phyloP scores from a whole-genome alignment of 2,113 vertebrate genomes.

The Equus quagga region DNA sequence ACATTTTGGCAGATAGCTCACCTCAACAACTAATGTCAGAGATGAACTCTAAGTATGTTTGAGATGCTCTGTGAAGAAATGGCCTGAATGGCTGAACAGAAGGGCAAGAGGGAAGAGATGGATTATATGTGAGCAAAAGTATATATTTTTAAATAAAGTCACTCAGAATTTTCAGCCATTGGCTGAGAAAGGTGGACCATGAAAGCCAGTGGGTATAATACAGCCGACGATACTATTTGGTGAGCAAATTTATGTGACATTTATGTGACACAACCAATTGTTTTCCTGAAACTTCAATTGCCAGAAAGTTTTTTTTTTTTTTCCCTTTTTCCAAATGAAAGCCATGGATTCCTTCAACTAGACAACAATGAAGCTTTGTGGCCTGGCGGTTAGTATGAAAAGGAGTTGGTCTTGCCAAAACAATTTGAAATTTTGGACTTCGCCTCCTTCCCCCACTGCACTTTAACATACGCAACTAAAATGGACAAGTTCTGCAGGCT shows the following conservation, averaged over 20 bases:
- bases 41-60: slow-evolving; percentile 51
- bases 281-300: slow-evolving; percentile 69
- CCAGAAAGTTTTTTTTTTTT: not conserved
- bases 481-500: not conserved
- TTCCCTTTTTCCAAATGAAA: slow-evolving; percentile 57
- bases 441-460: not conserved
- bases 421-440: slow-evolving; percentile 68
- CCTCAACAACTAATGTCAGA: slow-evolving; percentile 63
- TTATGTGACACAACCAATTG: slow-evolving; percentile 63
- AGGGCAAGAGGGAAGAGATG: not conserved
- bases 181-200: not conserved
- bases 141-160: slow-evolving; percentile 11
- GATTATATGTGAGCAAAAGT: not conserved
- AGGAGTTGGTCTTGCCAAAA: slow-evolving; percentile 68
- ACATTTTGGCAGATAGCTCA: slow-evolving; percentile 59
- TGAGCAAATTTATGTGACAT: slow-evolving; percentile 4
- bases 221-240: slow-evolving; percentile 49
- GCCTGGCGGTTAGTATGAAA: slow-evolving; percentile 56
- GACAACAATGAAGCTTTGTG: slow-evolving; percentile 76
- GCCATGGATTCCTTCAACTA: slow-evolving; percentile 55
- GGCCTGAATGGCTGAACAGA: slow-evolving; percentile 11
- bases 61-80: slow-evolving; percentile 7
- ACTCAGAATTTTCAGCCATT: not conserved
- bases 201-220: not conserved
- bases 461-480: slow-evolving; percentile 64